Base-by-base conservation (phyloP, 2,797 vertebrate species). In the Natrix natrix region DNA sequence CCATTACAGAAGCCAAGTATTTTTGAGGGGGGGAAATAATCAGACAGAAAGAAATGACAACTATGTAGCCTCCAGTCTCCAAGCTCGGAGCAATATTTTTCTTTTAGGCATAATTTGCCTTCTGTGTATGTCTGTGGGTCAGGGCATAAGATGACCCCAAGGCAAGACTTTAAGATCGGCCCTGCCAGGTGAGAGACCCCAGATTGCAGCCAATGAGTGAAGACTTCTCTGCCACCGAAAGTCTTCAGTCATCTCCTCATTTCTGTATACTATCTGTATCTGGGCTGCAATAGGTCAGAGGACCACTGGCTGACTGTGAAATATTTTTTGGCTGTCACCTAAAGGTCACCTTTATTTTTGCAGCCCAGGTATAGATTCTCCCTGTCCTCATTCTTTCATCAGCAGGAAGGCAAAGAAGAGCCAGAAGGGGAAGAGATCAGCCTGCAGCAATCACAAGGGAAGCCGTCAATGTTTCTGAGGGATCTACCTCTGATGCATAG, bases 21-120 rank as follows among this genome's bases (percentile, higher is more conserved):
- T 17, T 13, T 32, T 8, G 78, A 78, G 6, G n/a, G 86, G 5
- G 6, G 1, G 22, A 55, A 93, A 94, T 94, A 94, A 93, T 86
- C 90, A 92, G 43, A 88, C 87, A 92, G 83, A 94, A 94, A 94
- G 91, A 89, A 95, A 94, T 95, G 90, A 95, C 90, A 95, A 93
- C 54, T 94, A 90, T 92, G 89, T 55, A 94, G 37, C 87, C 56
- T 7, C 0, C 8, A 57, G 14, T 20, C 87, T 94, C 48, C 87
- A 88, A 87, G 37, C 48, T 52, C 48, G 48, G 48, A 52, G 55
- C 86, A 54, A 60, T 88, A 17, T 59, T 26, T 91, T 91, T 57
- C 55, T 55, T 43, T 88, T 57, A 59, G 16, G 28, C 55, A 54
- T 13, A 37, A 56, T 43, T 54, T 91, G 48, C n/a, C 43, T 17